phyloP scores from a whole-genome alignment of 2,797 vertebrate species.

The Sciaenops ocellatus region DNA sequence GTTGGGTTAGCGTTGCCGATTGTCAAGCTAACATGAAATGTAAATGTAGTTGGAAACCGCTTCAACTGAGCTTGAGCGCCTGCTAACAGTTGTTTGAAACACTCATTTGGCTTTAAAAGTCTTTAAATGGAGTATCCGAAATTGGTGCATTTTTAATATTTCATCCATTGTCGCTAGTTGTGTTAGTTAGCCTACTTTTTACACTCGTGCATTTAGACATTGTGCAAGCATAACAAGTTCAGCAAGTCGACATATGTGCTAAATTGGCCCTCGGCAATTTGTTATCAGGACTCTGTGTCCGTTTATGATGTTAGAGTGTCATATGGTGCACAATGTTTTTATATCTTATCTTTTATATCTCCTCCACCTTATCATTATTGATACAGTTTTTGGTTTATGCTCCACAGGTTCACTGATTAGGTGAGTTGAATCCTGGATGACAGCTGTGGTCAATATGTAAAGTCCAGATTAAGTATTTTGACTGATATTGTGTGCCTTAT shows the following conservation, averaged over 20 bases:
- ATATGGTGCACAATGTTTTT: background rate
- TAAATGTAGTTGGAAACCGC: conserved; percentile 32
- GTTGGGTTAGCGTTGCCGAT: background rate
- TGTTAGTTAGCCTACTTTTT: background rate
- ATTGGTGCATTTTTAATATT: background rate
- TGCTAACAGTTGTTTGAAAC: background rate
- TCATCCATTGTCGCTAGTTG: background rate
- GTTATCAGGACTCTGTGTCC: background rate
- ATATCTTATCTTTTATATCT: background rate
- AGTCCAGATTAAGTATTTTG: conserved; percentile 2
- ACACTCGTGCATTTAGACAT: background rate
- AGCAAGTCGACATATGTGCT: background rate
- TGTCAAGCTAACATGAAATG: conserved; percentile 37
- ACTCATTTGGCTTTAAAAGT: background rate
- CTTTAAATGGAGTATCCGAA: background rate
- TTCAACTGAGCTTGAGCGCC: background rate
- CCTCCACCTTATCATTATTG: background rate
- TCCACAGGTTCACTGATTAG: background rate
- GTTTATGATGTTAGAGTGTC: background rate
- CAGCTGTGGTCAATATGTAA: conserved; percentile 58
- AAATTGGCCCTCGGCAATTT: background rate
- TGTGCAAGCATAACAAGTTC: background rate
- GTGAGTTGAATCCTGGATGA: background rate
- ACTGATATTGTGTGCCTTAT: conserved; percentile 29
- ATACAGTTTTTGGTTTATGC: background rate